Evolutionary conservation across 2,888 invertebrate genomes (phyloP), one percentile per base, ranked within the genome.

Genomic region (Thera obeliscata): DNA sequence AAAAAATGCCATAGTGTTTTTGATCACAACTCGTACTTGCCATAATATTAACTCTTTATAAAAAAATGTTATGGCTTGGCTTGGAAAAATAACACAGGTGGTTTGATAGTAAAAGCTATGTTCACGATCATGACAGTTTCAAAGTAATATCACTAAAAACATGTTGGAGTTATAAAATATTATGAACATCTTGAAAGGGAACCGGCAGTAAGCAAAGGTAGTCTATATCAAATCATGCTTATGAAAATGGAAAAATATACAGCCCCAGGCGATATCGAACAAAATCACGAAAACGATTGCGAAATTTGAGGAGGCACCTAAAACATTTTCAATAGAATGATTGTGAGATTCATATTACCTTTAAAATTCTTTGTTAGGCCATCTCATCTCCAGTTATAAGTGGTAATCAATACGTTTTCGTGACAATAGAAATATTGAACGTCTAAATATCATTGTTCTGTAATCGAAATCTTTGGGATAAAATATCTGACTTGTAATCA

Each of bases 281-380:
- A 61, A 61, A 57, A 69, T 74, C 71, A 67, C 73, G 72, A 78
- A 78, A 74, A 69, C 72, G 67, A 76, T 76, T 70, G 72, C 61
- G 62, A 72, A 75, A 73, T 72, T 75, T 68, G 67, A 72, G 73
- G 66, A 75, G 70, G 74, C 71, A 73, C 58, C 67, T 65, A 66
- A 74, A 73, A 78, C 74, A 72, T 76, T 72, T 72, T 67, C 59
- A 64, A 63, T 33, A 49, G 71, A 63, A 72, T 74, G 71, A 74
- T 73, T 74, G 70, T 74, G 72, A 65, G 72, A 77, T 73, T 75
- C 75, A 76, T 81, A 78, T 78, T 72, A 75, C 74, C 66, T 73
- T 79, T 71, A 69, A 76, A 77, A 79, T 35, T 67, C 69, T 79
- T 79, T 77, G 76, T 74, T 77, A 78, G 75, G 75, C 77, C 75